Evolutionary conservation across 2,888 invertebrate genomes (phyloP).

Genomic region (Linnaemya tessellans): DNA sequence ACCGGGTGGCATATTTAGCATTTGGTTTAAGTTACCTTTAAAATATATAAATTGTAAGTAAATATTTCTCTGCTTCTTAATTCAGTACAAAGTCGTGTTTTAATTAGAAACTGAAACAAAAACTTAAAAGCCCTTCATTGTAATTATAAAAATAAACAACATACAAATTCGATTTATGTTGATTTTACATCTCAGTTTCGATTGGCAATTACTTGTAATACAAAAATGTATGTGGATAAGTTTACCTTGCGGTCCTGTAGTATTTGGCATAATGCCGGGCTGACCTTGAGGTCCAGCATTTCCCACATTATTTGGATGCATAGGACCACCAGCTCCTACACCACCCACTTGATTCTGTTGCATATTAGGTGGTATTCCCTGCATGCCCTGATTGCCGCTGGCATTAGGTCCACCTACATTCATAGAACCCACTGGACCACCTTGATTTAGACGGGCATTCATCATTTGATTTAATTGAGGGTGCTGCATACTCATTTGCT

Average conservation of each 20-base stretch:
- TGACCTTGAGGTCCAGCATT: conserved; percentile 78
- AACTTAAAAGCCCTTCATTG: too few relatives aligned
- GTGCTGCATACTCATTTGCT: conserved; percentile 81
- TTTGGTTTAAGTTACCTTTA: conserved; percentile 79
- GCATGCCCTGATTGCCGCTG: conserved; percentile 78
- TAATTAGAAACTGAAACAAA: too few relatives aligned
- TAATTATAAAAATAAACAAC: too few relatives aligned
- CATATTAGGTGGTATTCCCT: conserved; percentile 81
- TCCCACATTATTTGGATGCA: conserved; percentile 77
- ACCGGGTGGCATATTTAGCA: conserved; percentile 81
- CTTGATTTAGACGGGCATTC: conserved; percentile 84
- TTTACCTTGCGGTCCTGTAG: conserved; percentile 77
- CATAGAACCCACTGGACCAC: conserved; percentile 79
- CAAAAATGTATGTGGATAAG: too few relatives aligned
- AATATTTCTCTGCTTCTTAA: background rate
- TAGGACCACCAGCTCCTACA: conserved; percentile 74
- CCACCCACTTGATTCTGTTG: conserved; percentile 83
- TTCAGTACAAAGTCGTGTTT: too few relatives aligned
- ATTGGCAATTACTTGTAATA: too few relatives aligned
- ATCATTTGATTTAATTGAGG: conserved; percentile 82
- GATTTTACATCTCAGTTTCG: too few relatives aligned
- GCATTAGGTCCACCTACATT: conserved; percentile 78
- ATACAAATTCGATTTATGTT: too few relatives aligned
- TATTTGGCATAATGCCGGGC: conserved; percentile 77
- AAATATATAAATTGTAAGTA: background rate